Percentiles rank a stretch among this genome's conserved stretches.
These are phyloP conservation scores for Microplitis deprimator DNA, from an alignment of 2,888 invertebrate genomes.

Conservation along the genomic window DNA sequence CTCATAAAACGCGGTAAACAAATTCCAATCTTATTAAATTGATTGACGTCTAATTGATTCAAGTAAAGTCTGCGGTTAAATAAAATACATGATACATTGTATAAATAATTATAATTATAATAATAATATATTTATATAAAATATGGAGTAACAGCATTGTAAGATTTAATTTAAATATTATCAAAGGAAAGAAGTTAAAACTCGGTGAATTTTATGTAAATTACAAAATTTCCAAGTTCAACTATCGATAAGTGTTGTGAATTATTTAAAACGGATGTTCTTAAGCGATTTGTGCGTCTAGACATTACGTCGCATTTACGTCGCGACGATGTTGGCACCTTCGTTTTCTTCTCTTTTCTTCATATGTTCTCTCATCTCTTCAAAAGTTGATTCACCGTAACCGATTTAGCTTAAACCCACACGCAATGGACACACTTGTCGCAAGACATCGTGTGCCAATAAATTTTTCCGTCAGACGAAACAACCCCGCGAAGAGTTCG, in stretches of 20 bases:
- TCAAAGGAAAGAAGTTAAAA: too few relatives aligned
- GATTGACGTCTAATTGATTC: slow-evolving; percentile 4
- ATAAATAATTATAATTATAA: too few relatives aligned
- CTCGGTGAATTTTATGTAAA: too few relatives aligned
- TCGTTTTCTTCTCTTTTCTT: slow-evolving; percentile 12
- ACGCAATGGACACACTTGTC: slow-evolving; percentile 59
- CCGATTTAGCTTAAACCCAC: slow-evolving; percentile 64
- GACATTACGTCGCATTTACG: slow-evolving; percentile 53
- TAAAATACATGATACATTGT: too few relatives aligned
- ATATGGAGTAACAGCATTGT: too few relatives aligned
- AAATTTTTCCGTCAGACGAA: slow-evolving; percentile 63
- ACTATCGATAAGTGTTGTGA: slow-evolving; percentile 4
- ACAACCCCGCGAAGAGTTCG: slow-evolving; percentile 43
- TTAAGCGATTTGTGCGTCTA: slow-evolving; percentile 65
- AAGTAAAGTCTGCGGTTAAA: background rate
- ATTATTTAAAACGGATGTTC: slow-evolving; percentile 22
- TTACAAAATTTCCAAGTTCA: background rate
- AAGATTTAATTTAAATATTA: too few relatives aligned
- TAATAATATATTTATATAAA: too few relatives aligned
- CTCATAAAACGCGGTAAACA: slow-evolving; percentile 51
- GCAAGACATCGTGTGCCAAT: slow-evolving; percentile 53
- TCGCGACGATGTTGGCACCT: slow-evolving; percentile 21
- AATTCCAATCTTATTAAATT: slow-evolving; percentile 52
- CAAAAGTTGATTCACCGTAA: slow-evolving; percentile 64
- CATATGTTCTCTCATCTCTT: slow-evolving; percentile 29